Percentiles rank a stretch among this genome's conserved stretches.
phyloP scores from a whole-genome alignment of 2,888 invertebrate genomes.

The Gari tellinella region DNA sequence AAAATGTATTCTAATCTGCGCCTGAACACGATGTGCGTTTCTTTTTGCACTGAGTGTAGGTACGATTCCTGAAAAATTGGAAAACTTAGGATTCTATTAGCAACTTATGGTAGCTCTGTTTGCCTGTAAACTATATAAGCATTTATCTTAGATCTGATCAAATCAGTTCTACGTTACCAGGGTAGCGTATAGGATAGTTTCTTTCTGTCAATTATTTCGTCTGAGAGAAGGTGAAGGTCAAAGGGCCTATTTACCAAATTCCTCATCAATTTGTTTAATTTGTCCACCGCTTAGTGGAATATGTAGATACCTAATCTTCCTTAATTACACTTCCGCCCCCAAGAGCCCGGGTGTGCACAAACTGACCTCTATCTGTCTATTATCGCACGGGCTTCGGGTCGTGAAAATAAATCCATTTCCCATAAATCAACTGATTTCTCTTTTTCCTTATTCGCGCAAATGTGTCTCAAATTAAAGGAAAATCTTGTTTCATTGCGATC shows the following conservation, averaged over 20 bases:
- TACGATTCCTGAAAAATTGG: too few relatives aligned
- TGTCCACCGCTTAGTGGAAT: conserved; percentile 1
- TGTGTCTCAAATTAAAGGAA: conserved; percentile 34
- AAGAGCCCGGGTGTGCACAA: conserved; percentile 3
- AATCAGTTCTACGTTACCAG: too few relatives aligned
- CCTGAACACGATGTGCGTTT: too few relatives aligned
- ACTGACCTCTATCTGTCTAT: conserved; percentile 5
- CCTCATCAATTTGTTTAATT: conserved; percentile 8
- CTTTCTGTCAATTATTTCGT: too few relatives aligned
- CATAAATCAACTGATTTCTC: conserved; percentile 27
- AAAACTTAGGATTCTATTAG: too few relatives aligned
- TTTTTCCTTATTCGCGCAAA: conserved; percentile 25
- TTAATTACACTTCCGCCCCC: not conserved
- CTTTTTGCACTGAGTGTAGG: too few relatives aligned
- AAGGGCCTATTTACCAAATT: conserved; percentile 1
- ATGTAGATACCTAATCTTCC: conserved; percentile 4
- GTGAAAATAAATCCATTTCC: conserved; percentile 21
- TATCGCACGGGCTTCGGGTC: not conserved
- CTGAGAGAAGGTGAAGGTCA: too few relatives aligned
- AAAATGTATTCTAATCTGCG: too few relatives aligned
- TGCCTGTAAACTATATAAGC: too few relatives aligned
- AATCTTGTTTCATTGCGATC: conserved; percentile 30
- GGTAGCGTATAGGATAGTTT: too few relatives aligned
- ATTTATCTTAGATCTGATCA: too few relatives aligned
- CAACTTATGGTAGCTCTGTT: too few relatives aligned